Evolutionary conservation across 2,113 vertebrate species (phyloP).

Genomic region (Rhodinocichla rosea): DNA sequence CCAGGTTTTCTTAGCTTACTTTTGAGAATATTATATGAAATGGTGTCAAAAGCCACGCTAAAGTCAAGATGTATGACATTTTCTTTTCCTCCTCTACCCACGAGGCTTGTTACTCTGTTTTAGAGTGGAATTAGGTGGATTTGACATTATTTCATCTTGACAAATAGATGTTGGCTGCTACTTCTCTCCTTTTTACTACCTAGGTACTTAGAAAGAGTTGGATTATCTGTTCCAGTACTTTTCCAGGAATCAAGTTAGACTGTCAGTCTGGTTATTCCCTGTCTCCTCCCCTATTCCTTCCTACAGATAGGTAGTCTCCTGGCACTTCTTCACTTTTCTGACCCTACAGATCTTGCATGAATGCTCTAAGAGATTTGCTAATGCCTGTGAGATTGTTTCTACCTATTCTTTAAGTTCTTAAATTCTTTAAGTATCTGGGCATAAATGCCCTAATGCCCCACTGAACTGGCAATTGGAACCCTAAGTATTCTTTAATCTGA

Average conservation of each 20-base stretch:
- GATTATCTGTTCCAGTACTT: background rate
- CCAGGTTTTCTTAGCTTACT: background rate
- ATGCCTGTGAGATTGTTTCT: background rate
- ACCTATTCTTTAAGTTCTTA: background rate
- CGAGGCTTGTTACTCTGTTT: background rate
- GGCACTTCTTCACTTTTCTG: background rate
- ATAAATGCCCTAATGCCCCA: background rate
- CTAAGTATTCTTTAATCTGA: background rate
- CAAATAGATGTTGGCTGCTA: background rate
- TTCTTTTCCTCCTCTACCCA: background rate
- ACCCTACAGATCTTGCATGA: background rate
- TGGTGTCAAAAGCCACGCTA: background rate
- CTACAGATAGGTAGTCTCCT: background rate
- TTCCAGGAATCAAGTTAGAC: background rate
- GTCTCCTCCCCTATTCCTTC: background rate
- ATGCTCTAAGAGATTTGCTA: background rate
- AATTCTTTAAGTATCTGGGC: background rate
- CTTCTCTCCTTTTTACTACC: background rate
- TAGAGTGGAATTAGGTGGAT: background rate
- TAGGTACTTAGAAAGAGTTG: background rate
- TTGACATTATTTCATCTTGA: constrained; percentile 13
- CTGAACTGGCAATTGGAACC: background rate
- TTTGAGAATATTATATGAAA: background rate
- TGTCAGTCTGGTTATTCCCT: background rate
- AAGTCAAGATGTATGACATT: background rate